Evolutionary conservation across 2,888 invertebrate species (phyloP), one percentile per base, ranked within the genome.

Genomic region (Heliconius sara): DNA sequence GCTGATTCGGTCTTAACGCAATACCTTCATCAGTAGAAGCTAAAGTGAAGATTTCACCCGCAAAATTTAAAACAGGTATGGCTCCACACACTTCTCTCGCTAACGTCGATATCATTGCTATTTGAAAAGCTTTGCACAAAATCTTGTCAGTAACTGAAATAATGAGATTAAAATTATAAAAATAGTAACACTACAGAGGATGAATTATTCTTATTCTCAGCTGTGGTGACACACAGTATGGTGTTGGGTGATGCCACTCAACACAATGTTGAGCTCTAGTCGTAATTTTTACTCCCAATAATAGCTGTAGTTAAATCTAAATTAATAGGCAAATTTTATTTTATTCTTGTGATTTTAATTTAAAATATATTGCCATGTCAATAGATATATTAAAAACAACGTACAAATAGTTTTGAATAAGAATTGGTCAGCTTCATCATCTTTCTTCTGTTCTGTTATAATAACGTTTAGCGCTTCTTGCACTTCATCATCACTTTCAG

Each of bases 71-170:
- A 0, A 95, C 93, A 0, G 94, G 93, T 0, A 92, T 88, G 0
- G 93, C 89, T 0, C 95, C 95, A 78, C 95, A 95, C 0, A 91
- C 88, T 79, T 95, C 95, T 6, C 95, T 85, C 0, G 93, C 90
- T 4, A 93, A 79, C 0, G 89, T 82, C 7, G 91, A 87, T 13
- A 90, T 82, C 81, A 93, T 79, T 0, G 91, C 91, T 63, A 95
- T 93, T 12, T 86, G 84, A 85, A 93, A 93, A 0, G 93, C 94
- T 76, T 91, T 84, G 79, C 89, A 89, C 1, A 94, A 87, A 13
- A 93, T 88, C 78, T 89, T 91, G 84, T 94, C 91, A 13, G 87
- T 86, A 7, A 92, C 95, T 94, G 63, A 16, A 68, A 73, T n/a
- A 1, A n/a, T 3, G 10, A 60, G 1, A 60, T 60, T 60, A 60